A percentile compares a stretch with the other conserved stretches of the same genome.
phyloP scores from a whole-genome alignment of 1,140 invertebrate species.

The Solenopsis invicta region DNA sequence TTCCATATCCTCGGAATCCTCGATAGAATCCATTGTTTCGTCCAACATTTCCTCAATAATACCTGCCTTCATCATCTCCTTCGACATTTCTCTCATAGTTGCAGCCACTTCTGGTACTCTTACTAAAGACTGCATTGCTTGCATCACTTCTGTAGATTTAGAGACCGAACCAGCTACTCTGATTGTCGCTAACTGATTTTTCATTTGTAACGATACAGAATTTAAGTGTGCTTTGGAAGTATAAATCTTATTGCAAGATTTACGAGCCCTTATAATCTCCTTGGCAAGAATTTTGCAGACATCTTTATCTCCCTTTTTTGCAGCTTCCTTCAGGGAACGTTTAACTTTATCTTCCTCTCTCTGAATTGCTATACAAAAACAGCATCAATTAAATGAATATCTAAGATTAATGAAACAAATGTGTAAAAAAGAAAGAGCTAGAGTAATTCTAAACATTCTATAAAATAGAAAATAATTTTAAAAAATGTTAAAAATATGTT shows the following conservation, averaged over 20 bases:
- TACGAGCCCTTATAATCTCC: constrained; percentile 96
- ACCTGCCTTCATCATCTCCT: constrained; percentile 99
- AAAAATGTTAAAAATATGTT: neutral
- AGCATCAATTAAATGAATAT: neutral
- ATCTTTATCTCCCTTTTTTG: constrained; percentile 98
- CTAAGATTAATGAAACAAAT: neutral
- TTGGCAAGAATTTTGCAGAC: constrained; percentile 98
- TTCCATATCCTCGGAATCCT: constrained; percentile 96
- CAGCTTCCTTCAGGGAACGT: constrained; percentile 97
- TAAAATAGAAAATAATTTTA: neutral
- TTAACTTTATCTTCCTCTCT: constrained; percentile 99
- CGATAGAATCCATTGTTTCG: constrained; percentile 97
- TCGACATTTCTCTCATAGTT: constrained; percentile 99
- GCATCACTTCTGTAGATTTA: constrained; percentile 98
- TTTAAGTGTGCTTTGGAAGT: constrained; percentile 99
- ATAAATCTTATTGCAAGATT: constrained; percentile 96
- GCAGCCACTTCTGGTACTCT: constrained; percentile 97
- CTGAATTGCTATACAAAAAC: constrained; percentile 92
- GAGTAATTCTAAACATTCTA: neutral
- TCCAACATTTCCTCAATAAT: constrained; percentile 94
- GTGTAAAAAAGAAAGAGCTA: neutral
- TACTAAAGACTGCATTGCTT: constrained; percentile 97
- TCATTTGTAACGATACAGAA: constrained; percentile 98
- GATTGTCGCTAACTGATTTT: constrained; percentile 97
- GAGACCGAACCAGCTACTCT: constrained; percentile 96